Evolutionary conservation across 2,113 vertebrate genomes (phyloP), one percentile per base, ranked within the genome.

Genomic region (Leptobrachium ailaonicum): DNA sequence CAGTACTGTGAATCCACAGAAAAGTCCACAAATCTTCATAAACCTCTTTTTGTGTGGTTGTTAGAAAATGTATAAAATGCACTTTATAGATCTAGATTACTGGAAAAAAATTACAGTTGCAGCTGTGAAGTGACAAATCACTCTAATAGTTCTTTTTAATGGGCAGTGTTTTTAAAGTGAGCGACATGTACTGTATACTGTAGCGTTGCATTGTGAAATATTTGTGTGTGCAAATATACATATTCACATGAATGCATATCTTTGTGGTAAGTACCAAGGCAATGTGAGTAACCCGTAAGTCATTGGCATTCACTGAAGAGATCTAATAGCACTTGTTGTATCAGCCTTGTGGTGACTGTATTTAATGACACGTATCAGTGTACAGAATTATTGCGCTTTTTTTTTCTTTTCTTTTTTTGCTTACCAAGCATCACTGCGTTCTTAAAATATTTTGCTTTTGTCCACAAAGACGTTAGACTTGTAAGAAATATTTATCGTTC

Each of bases 1-100:
- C 94, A 89, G 50, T 98, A 98, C 79, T 96, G 91, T 50, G 95
- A 97, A 74, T 92, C 88, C 66, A 6, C 68, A 53, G 92, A 87
- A 72, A 71, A 76, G 0, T 12, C 20, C 0, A 66, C 84, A 66
- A 87, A 83, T 85, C 75, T 82, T 14, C 84, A 82, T 81, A 85
- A 85, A 82, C 87, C 95, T 11, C 91, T 99, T 40, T 97, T 96
- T 73, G 85, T 89, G 20, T 98, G 98, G 98, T 94, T 99, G 78
- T 88, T 96, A 85, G 96, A 98, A 82, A 91, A 91, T 6, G 45
- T 90, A 71, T 60, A 60, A 90, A 82, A 69, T 75, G 79, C 79
- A 75, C 79, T 81, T 81, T 81, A 80, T 66, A 66, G 32, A 41
- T 66, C 2, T 50, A 53, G 10, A 47, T 60, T 50, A 69, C 72